Base-by-base conservation (phyloP, 2,888 invertebrate species). In the Nineta flava region DNA sequence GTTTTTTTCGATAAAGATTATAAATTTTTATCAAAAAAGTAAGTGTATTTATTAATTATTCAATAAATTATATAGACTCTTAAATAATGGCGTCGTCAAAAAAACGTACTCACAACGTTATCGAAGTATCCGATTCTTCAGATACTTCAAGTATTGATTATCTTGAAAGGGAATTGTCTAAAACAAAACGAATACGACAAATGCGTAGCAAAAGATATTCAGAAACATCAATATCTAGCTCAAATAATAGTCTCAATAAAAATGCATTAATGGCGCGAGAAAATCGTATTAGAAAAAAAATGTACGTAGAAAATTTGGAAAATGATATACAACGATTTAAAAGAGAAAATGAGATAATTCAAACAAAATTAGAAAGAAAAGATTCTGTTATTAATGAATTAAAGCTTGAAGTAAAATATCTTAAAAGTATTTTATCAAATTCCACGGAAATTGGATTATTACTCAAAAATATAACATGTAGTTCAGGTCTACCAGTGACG, bases 221-320 rank as follows among this genome's bases (percentile, higher is more conserved):
- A 26, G 26, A 26, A 26, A 26, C 26, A 7, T 26, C 26, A 26
- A 26, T 26, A 26, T 26, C 26, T 6, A 26, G 26, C 7, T 26
- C 26, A 26, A 26, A 26, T 26, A 42, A 62, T 56, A 70, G 70
- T 53, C 64, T 67, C 13, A 70, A 71, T 9, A 67, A 71, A 54
- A 80, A 79, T 60, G 80, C 79, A 0, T 57, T 77, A 32, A 68
- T 77, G 63, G 80, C 80, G 1, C 65, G 79, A 3, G 75, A 76
- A 57, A 80, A 79, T 58, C 68, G 80, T 2, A 67, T 72, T 2
- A 72, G 69, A 43, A 80, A 80, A 57, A 80, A 80, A 58, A 68
- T 71, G 32, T 74, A 79, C 56, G 56, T 79, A 16, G 68, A 74
- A 51, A 68, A 66, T 13, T 64, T 79, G 13, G 79, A 79, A 58